These are phyloP conservation scores for Notolabrus celidotus DNA, from an alignment of 2,797 vertebrate species.

Conservation along the genomic window DNA sequence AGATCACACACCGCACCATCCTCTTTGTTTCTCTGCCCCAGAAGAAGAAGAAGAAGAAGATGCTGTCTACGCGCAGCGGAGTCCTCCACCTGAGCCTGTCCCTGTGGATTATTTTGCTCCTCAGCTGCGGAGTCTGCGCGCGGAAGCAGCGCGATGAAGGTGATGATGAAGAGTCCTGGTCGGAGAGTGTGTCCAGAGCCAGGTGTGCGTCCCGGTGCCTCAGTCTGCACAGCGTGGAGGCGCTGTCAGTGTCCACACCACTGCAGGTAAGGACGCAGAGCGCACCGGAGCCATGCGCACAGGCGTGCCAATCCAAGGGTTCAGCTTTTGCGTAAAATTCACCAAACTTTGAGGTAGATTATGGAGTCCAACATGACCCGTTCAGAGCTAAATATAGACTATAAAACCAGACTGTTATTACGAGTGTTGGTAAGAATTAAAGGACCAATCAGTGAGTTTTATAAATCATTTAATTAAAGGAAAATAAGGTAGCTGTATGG, in stretches of 20 bases:
- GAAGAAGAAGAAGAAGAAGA: constrained; percentile 48
- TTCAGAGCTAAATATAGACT: too few relatives aligned
- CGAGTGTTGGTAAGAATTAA: too few relatives aligned
- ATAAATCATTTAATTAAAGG: too few relatives aligned
- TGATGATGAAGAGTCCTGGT: constrained; percentile 80
- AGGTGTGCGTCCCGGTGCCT: constrained; percentile 92
- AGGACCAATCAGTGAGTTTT: too few relatives aligned
- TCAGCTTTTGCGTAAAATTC: not conserved
- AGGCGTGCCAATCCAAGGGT: not conserved
- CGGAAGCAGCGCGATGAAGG: constrained; percentile 81
- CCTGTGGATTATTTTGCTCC: constrained; percentile 84
- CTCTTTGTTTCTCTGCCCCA: not conserved
- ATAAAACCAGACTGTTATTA: too few relatives aligned
- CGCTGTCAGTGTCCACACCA: constrained; percentile 86
- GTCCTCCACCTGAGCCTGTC: constrained; percentile 61
- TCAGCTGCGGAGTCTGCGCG: constrained; percentile 61
- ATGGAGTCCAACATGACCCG: too few relatives aligned
- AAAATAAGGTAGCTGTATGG: too few relatives aligned
- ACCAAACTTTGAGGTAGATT: too few relatives aligned
- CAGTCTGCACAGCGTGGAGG: constrained; percentile 89
- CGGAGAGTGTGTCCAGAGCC: constrained; percentile 82
- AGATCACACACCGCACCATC: constrained; percentile 25
- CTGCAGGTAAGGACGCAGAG: constrained; percentile 80
- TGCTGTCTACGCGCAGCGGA: constrained; percentile 62
- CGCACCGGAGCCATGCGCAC: not conserved